Base-by-base conservation (phyloP, 2,113 vertebrate genomes). In the Nanorana parkeri region DNA sequence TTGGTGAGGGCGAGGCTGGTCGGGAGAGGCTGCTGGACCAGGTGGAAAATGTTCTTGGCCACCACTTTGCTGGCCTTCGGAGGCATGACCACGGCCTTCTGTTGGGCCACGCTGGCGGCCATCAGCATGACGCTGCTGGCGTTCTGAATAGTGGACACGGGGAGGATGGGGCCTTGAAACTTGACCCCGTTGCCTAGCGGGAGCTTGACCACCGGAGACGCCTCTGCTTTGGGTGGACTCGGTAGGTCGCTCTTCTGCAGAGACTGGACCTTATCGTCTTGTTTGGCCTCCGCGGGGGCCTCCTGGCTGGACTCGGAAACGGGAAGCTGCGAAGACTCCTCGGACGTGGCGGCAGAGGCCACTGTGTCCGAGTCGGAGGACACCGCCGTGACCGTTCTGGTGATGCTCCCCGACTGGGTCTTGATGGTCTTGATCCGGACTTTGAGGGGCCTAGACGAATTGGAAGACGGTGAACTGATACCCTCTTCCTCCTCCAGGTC, bases 361-460 rank as follows among this genome's bases (percentile, higher is more conserved):
- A 80, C 87, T 10, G 89, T 89, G 3, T 91, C 92, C 0, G 92
- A 89, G n/a, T 96, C 96, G 0, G 95, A 91, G 0, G 93, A 89
- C 10, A 93, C 92, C n/a, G 94, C 90, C 32, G 94, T 95, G 15
- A 96, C 94, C 0, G 96, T 96, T 65, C 95, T 89, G 10, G 94
- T 96, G 86, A 97, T 93, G 86, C 91, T 95, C 15, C 96, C 95
- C 0, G 92, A 94, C 0, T 94, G 92, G 0, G 95, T 96, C 78
- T 98, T 99, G 71, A 99, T 94, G 28, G 97, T 99, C 88, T 98
- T 99, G 84, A 99, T 99, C 82, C 96, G 91, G 47, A 99, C 97
- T 64, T 98, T 99, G 61, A 99, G 93, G 0, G 96, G 96, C 51
- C 94, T 89, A 0, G 94, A 91, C 1, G 95, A 91, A 60, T 84